Percentiles rank a stretch among this genome's conserved stretches.
These are phyloP conservation scores for Sceliomorpha sp. DNA, from an alignment of 2,888 invertebrate genomes.

Conservation along the genomic window DNA sequence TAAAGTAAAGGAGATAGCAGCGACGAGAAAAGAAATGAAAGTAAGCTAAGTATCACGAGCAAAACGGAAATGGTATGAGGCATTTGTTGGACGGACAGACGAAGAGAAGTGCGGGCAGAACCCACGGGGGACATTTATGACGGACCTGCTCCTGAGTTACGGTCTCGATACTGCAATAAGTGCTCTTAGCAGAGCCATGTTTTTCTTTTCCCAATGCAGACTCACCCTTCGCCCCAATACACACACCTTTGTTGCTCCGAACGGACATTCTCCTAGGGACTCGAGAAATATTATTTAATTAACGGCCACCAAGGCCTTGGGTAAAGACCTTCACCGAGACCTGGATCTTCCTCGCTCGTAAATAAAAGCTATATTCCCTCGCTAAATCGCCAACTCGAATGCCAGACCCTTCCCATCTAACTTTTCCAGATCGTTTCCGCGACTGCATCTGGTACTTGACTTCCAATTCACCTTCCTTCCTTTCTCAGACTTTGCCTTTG, in stretches of 20 bases:
- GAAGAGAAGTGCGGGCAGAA: constrained; percentile 48
- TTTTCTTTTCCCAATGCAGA: constrained; percentile 56
- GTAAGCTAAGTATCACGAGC: constrained; percentile 14
- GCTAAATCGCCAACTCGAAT: constrained; percentile 12
- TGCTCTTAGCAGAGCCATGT: constrained; percentile 71
- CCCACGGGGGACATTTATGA: constrained; percentile 74
- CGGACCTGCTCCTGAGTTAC: constrained; percentile 73
- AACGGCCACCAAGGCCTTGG: constrained; percentile 60
- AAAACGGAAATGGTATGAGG: constrained; percentile 36
- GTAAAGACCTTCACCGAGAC: constrained; percentile 47
- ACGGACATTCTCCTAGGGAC: constrained; percentile 61
- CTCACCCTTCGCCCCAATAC: constrained; percentile 27
- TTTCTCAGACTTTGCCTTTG: constrained; percentile 3
- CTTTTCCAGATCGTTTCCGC: constrained; percentile 44
- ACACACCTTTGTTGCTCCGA: constrained; percentile 54
- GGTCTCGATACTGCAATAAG: constrained; percentile 78
- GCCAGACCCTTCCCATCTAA: constrained; percentile 6
- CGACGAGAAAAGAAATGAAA: constrained; percentile 18
- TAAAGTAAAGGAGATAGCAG: constrained; percentile 9
- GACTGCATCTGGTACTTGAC: constrained; percentile 21
- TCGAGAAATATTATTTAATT: constrained; percentile 79
- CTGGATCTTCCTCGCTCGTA: constrained; percentile 65
- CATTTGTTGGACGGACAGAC: constrained; percentile 27
- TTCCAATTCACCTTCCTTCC: constrained; percentile 3
- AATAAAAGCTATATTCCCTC: constrained; percentile 61